phyloP scores from a whole-genome alignment of 2,888 invertebrate genomes.

The Hymenopus coronatus region DNA sequence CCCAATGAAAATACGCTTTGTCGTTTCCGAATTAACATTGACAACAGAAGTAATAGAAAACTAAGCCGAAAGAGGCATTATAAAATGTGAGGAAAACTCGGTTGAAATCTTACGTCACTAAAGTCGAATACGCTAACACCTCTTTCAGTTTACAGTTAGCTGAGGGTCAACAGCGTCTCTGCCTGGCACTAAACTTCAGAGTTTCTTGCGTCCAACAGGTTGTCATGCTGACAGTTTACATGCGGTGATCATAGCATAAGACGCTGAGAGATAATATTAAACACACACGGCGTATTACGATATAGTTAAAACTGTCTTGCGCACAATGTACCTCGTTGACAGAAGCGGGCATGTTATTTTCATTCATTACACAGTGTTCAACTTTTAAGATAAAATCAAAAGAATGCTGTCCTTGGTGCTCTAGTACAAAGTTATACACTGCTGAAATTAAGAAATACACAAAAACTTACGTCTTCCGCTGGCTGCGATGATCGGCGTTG shows the following conservation, averaged over 20 bases:
- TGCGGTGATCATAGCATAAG: background rate
- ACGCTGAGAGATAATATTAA: background rate
- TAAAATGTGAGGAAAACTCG: too few relatives aligned
- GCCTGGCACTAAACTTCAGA: background rate
- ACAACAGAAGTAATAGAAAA: too few relatives aligned
- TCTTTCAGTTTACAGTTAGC: background rate
- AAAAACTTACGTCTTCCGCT: slow-evolving; percentile 25
- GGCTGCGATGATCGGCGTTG: slow-evolving; percentile 29
- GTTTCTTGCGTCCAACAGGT: background rate
- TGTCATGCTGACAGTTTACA: background rate
- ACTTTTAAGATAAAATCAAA: background rate
- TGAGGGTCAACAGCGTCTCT: background rate
- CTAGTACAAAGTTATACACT: background rate
- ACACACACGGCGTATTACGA: background rate
- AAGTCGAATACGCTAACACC: background rate
- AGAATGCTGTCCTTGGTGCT: background rate
- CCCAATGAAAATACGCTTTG: too few relatives aligned
- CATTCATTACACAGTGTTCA: background rate
- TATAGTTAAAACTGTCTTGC: too few relatives aligned
- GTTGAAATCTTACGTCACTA: too few relatives aligned
- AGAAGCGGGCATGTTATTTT: background rate
- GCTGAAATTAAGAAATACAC: background rate
- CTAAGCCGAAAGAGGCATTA: too few relatives aligned
- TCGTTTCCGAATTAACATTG: too few relatives aligned
- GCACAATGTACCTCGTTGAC: background rate